Conservation (phyloP, 2,113 vertebrate genomes). For the Brachyistius frenatus region DNA sequence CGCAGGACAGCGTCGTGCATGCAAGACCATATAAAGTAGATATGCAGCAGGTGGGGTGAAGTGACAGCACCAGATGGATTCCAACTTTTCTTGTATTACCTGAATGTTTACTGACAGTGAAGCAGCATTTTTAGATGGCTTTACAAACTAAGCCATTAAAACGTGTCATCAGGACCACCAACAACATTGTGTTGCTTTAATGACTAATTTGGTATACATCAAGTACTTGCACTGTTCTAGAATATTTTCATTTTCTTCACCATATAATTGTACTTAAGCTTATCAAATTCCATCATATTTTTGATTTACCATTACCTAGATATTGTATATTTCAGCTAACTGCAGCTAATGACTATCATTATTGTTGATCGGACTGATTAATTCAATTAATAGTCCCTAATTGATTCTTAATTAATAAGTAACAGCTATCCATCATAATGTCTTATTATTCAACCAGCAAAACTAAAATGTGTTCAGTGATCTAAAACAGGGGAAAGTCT, state of each 20-base stretch:
- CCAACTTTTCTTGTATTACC: conserved; percentile 7
- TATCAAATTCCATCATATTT: too few relatives aligned
- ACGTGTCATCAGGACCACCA: neutral
- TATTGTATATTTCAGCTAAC: too few relatives aligned
- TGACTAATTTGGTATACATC: neutral
- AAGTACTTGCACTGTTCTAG: too few relatives aligned
- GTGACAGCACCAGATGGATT: conserved; percentile 51
- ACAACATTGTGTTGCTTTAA: conserved; percentile 8
- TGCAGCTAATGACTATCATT: too few relatives aligned
- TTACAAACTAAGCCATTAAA: conserved; percentile 39
- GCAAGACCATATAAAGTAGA: conserved; percentile 35
- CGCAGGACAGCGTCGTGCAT: conserved; percentile 9
- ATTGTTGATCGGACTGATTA: too few relatives aligned
- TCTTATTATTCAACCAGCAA: neutral
- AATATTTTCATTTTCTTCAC: too few relatives aligned
- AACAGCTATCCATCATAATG: neutral
- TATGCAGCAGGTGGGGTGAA: conserved; percentile 40
- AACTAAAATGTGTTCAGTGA: neutral
- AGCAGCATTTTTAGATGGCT: conserved; percentile 6
- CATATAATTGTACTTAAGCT: too few relatives aligned
- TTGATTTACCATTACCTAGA: too few relatives aligned
- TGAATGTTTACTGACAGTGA: conserved; percentile 21
- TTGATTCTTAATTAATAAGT: neutral
- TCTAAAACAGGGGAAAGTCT: neutral
- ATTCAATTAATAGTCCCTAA: too few relatives aligned